A percentile compares a stretch with the other conserved stretches of the same genome.
Conservation (phyloP, 2,888 invertebrate species). For the Steinernema carpocapsae region DNA sequence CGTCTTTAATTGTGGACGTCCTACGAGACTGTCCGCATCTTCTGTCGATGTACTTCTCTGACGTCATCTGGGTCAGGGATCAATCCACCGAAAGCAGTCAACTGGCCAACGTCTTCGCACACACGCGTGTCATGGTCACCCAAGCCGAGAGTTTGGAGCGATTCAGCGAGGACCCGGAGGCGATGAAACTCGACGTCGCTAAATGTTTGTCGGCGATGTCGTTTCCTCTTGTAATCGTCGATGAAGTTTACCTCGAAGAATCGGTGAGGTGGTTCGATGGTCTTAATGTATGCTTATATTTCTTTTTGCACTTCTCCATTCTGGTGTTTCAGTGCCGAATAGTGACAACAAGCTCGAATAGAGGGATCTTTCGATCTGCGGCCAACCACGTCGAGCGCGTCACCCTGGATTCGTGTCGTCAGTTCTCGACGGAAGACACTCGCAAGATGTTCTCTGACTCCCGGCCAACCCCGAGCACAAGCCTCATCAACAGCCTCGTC, state of each 20-base stretch:
- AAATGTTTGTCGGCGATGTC: background rate
- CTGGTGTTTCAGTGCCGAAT: conserved; percentile 23
- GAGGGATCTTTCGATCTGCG: background rate
- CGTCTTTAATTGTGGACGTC: background rate
- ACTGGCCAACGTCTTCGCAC: background rate
- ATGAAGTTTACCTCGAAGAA: conserved; percentile 2
- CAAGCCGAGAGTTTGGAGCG: background rate
- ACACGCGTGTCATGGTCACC: background rate
- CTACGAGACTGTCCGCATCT: conserved; percentile 7
- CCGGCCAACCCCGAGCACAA: conserved; percentile 1
- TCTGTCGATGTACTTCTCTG: conserved; percentile 10
- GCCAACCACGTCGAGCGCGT: conserved; percentile 14
- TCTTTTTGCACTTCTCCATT: background rate
- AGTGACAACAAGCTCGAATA: conserved; percentile 4
- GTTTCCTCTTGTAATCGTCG: background rate
- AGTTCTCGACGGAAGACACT: conserved; percentile 8
- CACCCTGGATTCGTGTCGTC: background rate
- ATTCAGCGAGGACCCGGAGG: background rate
- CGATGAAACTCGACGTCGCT: background rate
- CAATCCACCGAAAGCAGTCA: background rate
- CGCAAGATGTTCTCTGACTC: background rate
- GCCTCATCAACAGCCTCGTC: conserved; percentile 3
- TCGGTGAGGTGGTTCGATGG: conserved; percentile 8
- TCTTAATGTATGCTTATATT: background rate
- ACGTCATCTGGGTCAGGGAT: conserved; percentile 5